Evolutionary conservation across 2,888 invertebrate species (phyloP).

Genomic region (Neuroscelio doddi): DNA sequence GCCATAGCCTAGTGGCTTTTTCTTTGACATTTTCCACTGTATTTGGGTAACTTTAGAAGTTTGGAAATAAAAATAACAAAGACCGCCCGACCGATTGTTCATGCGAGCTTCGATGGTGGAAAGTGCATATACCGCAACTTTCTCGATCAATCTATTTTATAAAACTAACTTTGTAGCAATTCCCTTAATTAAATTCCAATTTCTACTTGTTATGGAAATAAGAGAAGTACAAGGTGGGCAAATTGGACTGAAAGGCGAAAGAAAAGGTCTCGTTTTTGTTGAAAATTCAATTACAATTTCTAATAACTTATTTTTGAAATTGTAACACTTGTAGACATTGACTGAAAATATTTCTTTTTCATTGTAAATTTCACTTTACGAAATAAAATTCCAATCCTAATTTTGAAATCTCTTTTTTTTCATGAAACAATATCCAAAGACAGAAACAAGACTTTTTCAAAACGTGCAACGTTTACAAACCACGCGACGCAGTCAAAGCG

Average conservation of each 20-base stretch:
- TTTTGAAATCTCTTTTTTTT: too few species aligned
- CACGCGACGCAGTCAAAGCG: slow-evolving; percentile 13
- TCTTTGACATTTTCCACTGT: slow-evolving; percentile 4
- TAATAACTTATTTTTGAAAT: too few species aligned
- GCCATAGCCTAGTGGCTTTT: slow-evolving; percentile 47
- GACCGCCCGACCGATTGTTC: slow-evolving; percentile 13
- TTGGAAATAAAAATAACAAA: slow-evolving; percentile 11
- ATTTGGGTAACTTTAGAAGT: slow-evolving; percentile 13
- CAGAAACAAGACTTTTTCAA: slow-evolving; percentile 1
- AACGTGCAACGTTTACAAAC: slow-evolving; percentile 16
- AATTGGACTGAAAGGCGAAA: neutral
- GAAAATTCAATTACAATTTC: too few species aligned
- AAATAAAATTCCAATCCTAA: too few species aligned
- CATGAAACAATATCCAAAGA: too few species aligned
- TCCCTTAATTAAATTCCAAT: slow-evolving; percentile 8
- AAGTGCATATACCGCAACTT: slow-evolving; percentile 16
- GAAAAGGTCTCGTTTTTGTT: too few species aligned
- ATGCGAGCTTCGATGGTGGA: slow-evolving; percentile 12
- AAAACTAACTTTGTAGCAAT: slow-evolving; percentile 16
- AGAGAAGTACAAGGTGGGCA: neutral
- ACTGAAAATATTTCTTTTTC: too few species aligned
- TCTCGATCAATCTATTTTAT: slow-evolving; percentile 4
- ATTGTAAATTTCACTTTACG: too few species aligned
- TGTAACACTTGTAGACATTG: too few species aligned
- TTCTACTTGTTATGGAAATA: neutral